phyloP scores from a whole-genome alignment of 1,140 invertebrate species.

The Saccostrea cuccullata region DNA sequence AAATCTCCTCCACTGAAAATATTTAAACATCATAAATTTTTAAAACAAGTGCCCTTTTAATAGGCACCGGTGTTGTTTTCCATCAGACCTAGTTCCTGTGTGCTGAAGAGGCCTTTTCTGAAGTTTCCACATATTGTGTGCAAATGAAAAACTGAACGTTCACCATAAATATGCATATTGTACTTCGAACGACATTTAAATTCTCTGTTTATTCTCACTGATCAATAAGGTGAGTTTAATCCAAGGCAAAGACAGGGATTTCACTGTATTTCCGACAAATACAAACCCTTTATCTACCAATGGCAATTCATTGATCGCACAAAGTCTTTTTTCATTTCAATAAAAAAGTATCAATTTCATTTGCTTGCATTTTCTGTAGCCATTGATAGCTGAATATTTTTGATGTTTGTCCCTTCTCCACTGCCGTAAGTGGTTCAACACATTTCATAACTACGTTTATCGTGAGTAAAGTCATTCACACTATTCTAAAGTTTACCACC shows the following conservation, averaged over 20 bases:
- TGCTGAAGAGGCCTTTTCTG: constrained; percentile 7
- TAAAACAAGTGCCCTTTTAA: constrained; percentile 32
- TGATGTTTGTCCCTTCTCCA: not conserved
- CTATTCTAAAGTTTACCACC: not conserved
- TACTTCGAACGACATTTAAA: constrained; percentile 21
- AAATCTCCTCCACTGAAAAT: constrained; percentile 19
- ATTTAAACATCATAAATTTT: constrained; percentile 35
- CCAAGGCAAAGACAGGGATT: constrained; percentile 41
- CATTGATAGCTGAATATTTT: not conserved
- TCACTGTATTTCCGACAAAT: constrained; percentile 37
- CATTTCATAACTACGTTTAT: constrained; percentile 1
- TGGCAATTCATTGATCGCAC: constrained; percentile 30
- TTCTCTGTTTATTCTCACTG: constrained; percentile 38
- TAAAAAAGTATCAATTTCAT: constrained; percentile 8
- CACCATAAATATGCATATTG: constrained; percentile 37
- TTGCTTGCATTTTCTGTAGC: not conserved
- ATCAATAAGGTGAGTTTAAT: constrained; percentile 42
- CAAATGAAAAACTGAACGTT: constrained; percentile 18
- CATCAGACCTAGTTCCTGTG: not conserved
- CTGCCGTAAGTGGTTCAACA: not conserved
- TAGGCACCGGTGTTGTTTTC: not conserved
- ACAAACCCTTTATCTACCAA: constrained; percentile 33
- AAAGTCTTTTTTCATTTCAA: constrained; percentile 19
- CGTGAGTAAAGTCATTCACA: not conserved
- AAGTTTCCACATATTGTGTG: constrained; percentile 25